Conservation (phyloP, 2,888 invertebrate species). For the Dolichopus griseipennis region DNA sequence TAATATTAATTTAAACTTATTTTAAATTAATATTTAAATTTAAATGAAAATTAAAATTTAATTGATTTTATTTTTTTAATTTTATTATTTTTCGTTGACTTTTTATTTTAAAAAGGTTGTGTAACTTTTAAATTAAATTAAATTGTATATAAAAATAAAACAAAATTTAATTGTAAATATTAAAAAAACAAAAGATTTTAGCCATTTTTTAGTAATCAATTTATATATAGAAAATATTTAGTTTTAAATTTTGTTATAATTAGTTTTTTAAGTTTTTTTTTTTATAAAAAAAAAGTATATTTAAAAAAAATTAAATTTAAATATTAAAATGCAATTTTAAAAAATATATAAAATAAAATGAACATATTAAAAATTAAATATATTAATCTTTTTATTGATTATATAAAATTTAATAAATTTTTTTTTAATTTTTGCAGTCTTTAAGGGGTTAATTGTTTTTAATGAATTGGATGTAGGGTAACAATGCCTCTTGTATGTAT, state of each 20-base stretch:
- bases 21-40: too few species aligned
- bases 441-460: too few species aligned
- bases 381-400: too few species aligned
- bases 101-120: slow-evolving; percentile 3
- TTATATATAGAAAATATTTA: neutral
- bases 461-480: too few species aligned
- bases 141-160: neutral
- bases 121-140: neutral
- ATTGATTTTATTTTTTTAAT: too few species aligned
- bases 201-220: slow-evolving; percentile 1
- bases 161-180: neutral
- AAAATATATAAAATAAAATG: too few species aligned
- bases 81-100: neutral
- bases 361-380: too few species aligned
- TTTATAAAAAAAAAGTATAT: neutral
- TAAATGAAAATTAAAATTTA: too few species aligned
- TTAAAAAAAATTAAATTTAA: neutral
- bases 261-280: neutral
- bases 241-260: neutral
- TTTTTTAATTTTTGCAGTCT: too few species aligned
- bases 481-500: too few species aligned
- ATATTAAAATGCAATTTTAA: neutral
- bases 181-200: neutral
- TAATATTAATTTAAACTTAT: too few species aligned
- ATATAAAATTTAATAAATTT: too few species aligned